phyloP scores from a whole-genome alignment of 2,888 invertebrate species.

The Nasonovia ribisnigri region DNA sequence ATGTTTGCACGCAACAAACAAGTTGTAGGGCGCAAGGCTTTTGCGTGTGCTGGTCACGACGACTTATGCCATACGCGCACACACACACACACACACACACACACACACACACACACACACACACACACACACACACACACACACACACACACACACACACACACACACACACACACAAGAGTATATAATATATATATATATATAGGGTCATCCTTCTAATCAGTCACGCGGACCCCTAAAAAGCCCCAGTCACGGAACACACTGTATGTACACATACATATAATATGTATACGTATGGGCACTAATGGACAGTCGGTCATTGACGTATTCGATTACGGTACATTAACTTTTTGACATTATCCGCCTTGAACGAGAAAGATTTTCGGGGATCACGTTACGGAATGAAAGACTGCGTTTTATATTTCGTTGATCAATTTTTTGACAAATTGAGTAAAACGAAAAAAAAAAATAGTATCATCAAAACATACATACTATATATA shows the following conservation, averaged over 20 bases:
- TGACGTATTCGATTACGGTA: conserved; percentile 64
- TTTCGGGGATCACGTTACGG: conserved; percentile 53
- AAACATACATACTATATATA: neutral
- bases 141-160: neutral
- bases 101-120: neutral
- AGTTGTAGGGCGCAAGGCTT: conserved; percentile 39
- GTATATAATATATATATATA: neutral
- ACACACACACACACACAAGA: neutral
- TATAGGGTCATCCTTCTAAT: conserved; percentile 55
- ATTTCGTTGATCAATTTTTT: neutral
- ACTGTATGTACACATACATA: conserved; percentile 25
- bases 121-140: neutral
- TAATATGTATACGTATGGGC: conserved; percentile 4
- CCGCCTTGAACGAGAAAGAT: conserved; percentile 48
- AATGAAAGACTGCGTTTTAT: conserved; percentile 9
- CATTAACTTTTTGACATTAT: conserved; percentile 63
- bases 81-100: neutral
- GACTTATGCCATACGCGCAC: conserved; percentile 27
- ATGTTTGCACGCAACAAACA: conserved; percentile 61
- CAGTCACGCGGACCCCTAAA: conserved; percentile 58
- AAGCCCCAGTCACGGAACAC: conserved; percentile 51
- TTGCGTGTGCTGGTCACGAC: conserved; percentile 56
- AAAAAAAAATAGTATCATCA: neutral
- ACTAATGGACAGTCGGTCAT: conserved; percentile 60
- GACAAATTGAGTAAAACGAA: neutral